Evolutionary conservation across 2,888 invertebrate species (phyloP).

Genomic region (Periphyllus acericola): DNA sequence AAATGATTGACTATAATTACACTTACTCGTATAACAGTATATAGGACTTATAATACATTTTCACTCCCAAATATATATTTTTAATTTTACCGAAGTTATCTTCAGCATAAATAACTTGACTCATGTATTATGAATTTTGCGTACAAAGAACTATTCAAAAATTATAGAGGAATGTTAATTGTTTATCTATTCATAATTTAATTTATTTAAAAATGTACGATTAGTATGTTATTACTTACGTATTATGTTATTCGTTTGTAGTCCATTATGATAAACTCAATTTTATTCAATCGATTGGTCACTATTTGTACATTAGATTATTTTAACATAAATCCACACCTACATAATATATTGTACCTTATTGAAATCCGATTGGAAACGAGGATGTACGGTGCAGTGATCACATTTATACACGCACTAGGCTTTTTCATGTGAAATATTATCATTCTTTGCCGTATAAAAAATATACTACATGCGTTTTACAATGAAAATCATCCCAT

Average conservation of each 20-base stretch:
- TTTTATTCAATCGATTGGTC: neutral
- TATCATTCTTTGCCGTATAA: constrained; percentile 10
- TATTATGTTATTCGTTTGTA: neutral
- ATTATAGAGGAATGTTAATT: too few species aligned
- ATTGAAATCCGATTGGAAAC: constrained; percentile 50
- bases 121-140: too few species aligned
- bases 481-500: constrained; percentile 33
- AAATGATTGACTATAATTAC: too few species aligned
- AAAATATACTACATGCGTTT: constrained; percentile 34
- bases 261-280: neutral
- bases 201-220: neutral
- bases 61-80: too few species aligned
- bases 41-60: too few species aligned
- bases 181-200: neutral
- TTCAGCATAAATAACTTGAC: too few species aligned
- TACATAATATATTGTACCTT: neutral
- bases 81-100: too few species aligned
- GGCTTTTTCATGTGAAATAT: constrained; percentile 24
- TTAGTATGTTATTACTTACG: neutral
- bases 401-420: constrained; percentile 2
- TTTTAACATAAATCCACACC: neutral
- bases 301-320: neutral
- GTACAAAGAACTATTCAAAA: too few species aligned
- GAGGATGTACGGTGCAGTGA: constrained; percentile 58
- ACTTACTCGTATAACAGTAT: too few species aligned